Conservation (phyloP, 2,888 invertebrate species). For the Zaprionus obscuricornis region DNA sequence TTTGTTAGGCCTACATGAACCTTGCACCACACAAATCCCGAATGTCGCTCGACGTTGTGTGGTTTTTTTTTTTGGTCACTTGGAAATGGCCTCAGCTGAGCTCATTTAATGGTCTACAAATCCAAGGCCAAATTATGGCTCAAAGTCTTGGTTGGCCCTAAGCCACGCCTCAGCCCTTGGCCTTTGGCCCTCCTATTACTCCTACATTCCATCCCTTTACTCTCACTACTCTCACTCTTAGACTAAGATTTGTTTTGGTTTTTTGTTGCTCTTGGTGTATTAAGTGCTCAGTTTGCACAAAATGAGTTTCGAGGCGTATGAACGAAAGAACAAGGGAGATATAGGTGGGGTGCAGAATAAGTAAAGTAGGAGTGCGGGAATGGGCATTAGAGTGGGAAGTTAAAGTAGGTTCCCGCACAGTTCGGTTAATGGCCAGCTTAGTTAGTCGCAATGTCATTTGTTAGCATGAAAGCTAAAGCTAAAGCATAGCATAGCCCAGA, state of each 20-base stretch:
- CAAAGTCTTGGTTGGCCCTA: constrained; percentile 35
- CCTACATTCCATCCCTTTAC: too few species aligned
- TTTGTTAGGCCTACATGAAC: too few species aligned
- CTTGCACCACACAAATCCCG: too few species aligned
- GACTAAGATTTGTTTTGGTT: constrained; percentile 34
- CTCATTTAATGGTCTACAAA: constrained; percentile 52
- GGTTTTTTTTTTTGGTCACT: constrained; percentile 40
- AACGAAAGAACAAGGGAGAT: too few species aligned
- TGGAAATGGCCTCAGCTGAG: constrained; percentile 44
- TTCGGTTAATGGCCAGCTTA: constrained; percentile 65
- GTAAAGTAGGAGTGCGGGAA: too few species aligned
- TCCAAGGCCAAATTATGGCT: constrained; percentile 59
- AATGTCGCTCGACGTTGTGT: too few species aligned
- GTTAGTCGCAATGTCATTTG: constrained; percentile 68
- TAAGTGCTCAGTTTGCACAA: constrained; percentile 57
- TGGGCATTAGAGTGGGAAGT: too few species aligned
- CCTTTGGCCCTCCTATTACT: too few species aligned
- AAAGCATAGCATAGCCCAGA: constrained; percentile 40
- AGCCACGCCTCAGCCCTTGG: not conserved
- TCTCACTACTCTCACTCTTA: not conserved
- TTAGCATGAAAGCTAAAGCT: constrained; percentile 56
- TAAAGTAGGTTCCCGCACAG: too few species aligned
- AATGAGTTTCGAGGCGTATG: too few species aligned
- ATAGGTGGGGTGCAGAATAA: too few species aligned
- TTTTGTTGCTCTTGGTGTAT: constrained; percentile 35